A percentile compares a stretch with the other conserved stretches of the same genome.
Conservation (phyloP, 2,888 invertebrate genomes). For the Sclerodermus sp. region DNA sequence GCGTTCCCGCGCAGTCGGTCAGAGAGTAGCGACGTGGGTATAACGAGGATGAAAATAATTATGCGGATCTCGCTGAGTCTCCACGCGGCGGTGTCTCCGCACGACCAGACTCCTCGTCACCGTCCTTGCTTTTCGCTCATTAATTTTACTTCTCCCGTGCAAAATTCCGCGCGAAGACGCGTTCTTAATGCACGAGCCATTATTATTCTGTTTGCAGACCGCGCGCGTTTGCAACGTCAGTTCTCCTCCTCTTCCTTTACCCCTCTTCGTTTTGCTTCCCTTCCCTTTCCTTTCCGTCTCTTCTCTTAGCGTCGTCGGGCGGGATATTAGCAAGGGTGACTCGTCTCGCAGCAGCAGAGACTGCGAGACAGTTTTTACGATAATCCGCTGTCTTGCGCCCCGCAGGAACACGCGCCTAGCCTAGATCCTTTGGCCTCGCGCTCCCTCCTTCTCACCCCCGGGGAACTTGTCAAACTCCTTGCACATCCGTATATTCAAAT, state of each 20-base stretch:
- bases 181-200: slow-evolving; percentile 16
- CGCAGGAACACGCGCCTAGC: no score
- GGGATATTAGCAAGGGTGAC: no score
- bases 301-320: neutral
- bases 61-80: neutral
- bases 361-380: no score
- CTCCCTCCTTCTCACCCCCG: no score
- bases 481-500: no score
- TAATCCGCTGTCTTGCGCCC: no score
- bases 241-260: slow-evolving; percentile 6
- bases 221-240: slow-evolving; percentile 7
- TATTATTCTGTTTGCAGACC: slow-evolving; percentile 23
- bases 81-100: neutral
- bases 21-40: neutral
- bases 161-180: slow-evolving; percentile 19
- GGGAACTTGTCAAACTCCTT: no score
- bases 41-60: slow-evolving; percentile 29
- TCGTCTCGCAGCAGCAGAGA: no score
- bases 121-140: slow-evolving; percentile 27
- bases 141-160: slow-evolving; percentile 26
- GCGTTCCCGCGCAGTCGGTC: no score
- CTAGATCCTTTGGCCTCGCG: no score
- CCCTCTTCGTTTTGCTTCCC: neutral
- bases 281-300: neutral
- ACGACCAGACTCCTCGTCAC: slow-evolving; percentile 11